Base-by-base conservation (phyloP, 2,113 vertebrate genomes). In the Platysteira castanea region DNA sequence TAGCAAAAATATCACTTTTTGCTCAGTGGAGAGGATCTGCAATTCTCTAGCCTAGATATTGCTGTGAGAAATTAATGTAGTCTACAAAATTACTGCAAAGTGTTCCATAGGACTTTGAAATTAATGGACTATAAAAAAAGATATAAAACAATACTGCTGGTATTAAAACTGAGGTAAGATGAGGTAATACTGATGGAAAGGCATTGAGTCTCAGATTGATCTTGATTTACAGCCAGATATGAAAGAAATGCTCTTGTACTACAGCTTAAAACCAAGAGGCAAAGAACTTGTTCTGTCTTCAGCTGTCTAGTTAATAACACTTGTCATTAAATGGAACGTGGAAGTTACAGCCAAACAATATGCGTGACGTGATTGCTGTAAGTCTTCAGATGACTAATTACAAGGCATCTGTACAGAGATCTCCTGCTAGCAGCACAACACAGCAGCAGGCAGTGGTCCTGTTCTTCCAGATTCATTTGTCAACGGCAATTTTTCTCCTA, bases 321-420 rank as follows among this genome's bases (percentile, higher is more conserved):
- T 96, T 97, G 95, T 97, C 97, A 96, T 96, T 95, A 97, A 96
- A 84, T 87, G 94, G 84, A 95, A 96, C 46, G 95, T 91, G 91
- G 94, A 95, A 94, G 93, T 92, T 91, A 91, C 96, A 97, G 88
- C 86, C 90, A 96, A 96, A 97, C 96, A 97, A 93, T 95, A 81
- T 91, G 93, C 4, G 7, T 95, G 95, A 96, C 44, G 84, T 90
- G 96, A 78, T 90, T 94, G 90, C 96, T 89, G 22, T 68, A 60
- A 93, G 90, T 93, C 93, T 95, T 91, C 89, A 86, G 96, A 95
- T 97, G 97, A 95, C 95, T 98, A 96, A 97, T 97, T 95, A 88
- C 89, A 90, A 95, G 84, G 87, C 96, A 96, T 97, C 95, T 95
- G 94, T 31, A 94, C 74, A 88, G 87, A 96, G 91, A 96, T 94